Base-by-base conservation (phyloP, 2,113 vertebrate genomes). In the Argyrosomus japonicus region DNA sequence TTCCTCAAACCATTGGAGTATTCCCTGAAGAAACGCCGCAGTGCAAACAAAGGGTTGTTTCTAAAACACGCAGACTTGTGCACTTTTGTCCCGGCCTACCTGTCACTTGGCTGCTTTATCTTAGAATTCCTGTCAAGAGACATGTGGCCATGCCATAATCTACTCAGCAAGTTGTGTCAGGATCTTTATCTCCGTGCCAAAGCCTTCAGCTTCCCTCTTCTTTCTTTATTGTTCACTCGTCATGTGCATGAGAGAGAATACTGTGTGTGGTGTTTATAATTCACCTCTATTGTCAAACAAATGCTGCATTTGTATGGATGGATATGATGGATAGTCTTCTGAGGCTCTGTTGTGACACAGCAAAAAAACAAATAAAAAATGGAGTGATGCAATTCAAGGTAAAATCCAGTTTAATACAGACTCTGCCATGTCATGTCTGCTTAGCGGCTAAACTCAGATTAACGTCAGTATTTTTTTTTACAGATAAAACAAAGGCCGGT, bases 111-210 rank as follows among this genome's bases (percentile, higher is more conserved):
- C 71, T 25, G 53, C 68, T 68, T 36, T 62, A 72, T 81, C 65
- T 80, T 73, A 45, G 68, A 72, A 68, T 82, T 83, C 73, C 57
- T 71, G 76, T 86, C 73, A 77, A 69, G 72, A 72, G 81, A 65
- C 48, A 3, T 69, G 70, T 73, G 83, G 77, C 65, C 79, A 23
- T 45, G 82, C 68, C 70, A 77, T 86, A 75, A 83, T 89, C 79
- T 84, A 54, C 62, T 70, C 76, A 67, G 84, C 36, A 17, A 27
- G 69, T 82, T 43, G 48, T 70, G 77, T 87, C 85, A 57, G 36
- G 87, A 81, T 86, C 73, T 76, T 76, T 88, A 90, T 88, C 87
- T 86, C 19, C 0, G n/a, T 76, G 83, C 63, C 77, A 58, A 61
- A 43, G 60, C 73, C 62, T 45, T 82, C 54, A 57, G 76, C 69